Conservation (phyloP, 2,113 vertebrate genomes). For the Glaucomys volans region DNA sequence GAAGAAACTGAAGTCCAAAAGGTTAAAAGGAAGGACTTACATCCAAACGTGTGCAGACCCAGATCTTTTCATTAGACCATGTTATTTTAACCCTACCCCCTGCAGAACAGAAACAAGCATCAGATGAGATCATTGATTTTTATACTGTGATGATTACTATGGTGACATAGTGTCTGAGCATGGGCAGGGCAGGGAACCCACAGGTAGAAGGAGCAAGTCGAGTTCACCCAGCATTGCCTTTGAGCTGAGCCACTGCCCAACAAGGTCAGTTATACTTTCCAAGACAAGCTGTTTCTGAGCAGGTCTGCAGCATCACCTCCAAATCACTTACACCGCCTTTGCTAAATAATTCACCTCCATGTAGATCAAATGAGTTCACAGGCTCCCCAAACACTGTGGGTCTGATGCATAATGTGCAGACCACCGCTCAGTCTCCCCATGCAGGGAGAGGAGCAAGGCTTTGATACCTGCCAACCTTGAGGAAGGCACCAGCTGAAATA, state of each 20-base stretch:
- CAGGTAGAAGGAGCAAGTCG: background rate
- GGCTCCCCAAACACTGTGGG: background rate
- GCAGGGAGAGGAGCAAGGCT: background rate
- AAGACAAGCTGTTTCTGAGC: background rate
- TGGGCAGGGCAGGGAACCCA: background rate
- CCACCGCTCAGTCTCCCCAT: rapidly evolving
- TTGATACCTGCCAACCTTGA: background rate
- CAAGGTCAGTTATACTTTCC: background rate
- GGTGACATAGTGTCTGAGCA: background rate
- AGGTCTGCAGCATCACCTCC: background rate
- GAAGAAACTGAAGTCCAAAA: background rate
- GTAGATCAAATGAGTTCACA: background rate
- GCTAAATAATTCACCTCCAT: slow-evolving; percentile 18
- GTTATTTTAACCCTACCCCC: background rate
- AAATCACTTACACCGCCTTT: background rate
- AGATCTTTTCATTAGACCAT: background rate
- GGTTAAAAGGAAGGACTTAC: background rate
- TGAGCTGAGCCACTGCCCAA: rapidly evolving
- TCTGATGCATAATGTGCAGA: background rate
- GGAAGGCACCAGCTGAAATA: background rate
- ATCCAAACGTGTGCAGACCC: background rate
- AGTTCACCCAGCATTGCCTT: background rate
- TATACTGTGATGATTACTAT: background rate
- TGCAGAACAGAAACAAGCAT: background rate
- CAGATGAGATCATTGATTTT: background rate